Percentiles rank a stretch among this genome's conserved stretches.
These are phyloP conservation scores for Beaufortia kweichowensis DNA, from an alignment of 2,113 vertebrate genomes.

Conservation along the genomic window DNA sequence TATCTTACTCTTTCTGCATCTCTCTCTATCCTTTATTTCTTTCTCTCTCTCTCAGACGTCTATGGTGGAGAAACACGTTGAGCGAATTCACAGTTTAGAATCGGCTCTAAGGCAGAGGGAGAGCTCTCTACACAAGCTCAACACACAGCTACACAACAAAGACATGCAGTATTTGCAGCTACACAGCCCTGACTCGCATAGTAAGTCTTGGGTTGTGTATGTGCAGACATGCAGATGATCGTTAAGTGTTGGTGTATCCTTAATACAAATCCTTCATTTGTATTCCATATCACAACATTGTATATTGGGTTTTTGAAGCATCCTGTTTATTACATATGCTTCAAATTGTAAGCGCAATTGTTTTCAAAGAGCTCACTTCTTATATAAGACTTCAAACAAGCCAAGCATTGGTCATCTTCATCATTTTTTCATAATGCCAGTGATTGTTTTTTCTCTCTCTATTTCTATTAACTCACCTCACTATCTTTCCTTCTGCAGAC, in stretches of 20 bases:
- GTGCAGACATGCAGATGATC: neutral
- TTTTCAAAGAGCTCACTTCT: conserved; percentile 19
- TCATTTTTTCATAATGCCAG: neutral
- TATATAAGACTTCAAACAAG: conserved; percentile 16
- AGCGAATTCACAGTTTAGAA: conserved; percentile 89
- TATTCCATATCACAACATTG: neutral
- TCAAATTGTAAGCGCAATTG: neutral
- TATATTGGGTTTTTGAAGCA: conserved; percentile 25
- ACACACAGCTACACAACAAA: conserved; percentile 79
- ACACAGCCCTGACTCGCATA: conserved; percentile 79
- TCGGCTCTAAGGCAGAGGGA: conserved; percentile 86
- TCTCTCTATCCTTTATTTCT: neutral
- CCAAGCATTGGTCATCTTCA: neutral
- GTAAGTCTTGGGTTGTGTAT: conserved; percentile 71
- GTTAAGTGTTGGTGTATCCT: too few relatives aligned
- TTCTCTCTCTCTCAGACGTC: conserved; percentile 73
- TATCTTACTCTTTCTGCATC: neutral
- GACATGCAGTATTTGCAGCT: conserved; percentile 91
- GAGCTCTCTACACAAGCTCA: conserved; percentile 81
- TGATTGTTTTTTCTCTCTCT: conserved; percentile 7
- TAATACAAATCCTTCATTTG: neutral
- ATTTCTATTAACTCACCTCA: neutral
- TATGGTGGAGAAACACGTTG: conserved; percentile 91
- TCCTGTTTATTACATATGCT: conserved; percentile 14
- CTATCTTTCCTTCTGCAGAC: neutral